Conservation (phyloP, 2,797 vertebrate genomes). For the Paguma larvata region DNA sequence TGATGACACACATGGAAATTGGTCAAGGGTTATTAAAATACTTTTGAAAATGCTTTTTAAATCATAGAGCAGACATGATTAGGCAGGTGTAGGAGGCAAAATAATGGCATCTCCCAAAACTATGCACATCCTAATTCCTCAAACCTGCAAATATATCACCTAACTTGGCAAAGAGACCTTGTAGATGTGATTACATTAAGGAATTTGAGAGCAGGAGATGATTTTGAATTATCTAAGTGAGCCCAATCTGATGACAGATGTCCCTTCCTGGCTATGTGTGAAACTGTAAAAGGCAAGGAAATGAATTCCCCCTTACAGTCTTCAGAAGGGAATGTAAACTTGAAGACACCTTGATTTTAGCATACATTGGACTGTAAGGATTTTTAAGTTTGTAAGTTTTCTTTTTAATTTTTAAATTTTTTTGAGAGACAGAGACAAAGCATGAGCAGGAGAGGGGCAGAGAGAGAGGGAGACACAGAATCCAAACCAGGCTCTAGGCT, state of each 20-base stretch:
- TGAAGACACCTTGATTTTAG: not conserved
- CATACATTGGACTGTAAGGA: not conserved
- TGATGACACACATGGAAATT: not conserved
- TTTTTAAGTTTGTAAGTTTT: not conserved
- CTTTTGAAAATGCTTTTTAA: conserved; percentile 20
- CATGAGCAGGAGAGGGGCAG: no score
- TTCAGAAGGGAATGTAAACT: not conserved
- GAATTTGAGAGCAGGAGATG: not conserved
- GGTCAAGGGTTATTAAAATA: not conserved
- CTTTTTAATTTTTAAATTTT: no score
- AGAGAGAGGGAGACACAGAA: no score
- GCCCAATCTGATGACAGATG: not conserved
- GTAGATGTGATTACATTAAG: conserved; percentile 14
- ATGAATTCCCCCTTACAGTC: not conserved
- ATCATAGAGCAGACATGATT: not conserved
- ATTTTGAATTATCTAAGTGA: not conserved
- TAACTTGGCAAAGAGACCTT: not conserved
- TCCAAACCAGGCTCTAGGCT: no score
- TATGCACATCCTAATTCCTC: not conserved
- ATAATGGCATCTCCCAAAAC: not conserved
- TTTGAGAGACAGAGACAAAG: no score
- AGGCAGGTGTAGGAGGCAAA: not conserved
- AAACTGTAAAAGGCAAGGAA: not conserved
- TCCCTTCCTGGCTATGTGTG: not conserved
- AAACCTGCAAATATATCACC: not conserved